A percentile compares a stretch with the other conserved stretches of the same genome.
phyloP scores from a whole-genome alignment of 2,888 invertebrate genomes.

The Leptothorax acervorum region DNA sequence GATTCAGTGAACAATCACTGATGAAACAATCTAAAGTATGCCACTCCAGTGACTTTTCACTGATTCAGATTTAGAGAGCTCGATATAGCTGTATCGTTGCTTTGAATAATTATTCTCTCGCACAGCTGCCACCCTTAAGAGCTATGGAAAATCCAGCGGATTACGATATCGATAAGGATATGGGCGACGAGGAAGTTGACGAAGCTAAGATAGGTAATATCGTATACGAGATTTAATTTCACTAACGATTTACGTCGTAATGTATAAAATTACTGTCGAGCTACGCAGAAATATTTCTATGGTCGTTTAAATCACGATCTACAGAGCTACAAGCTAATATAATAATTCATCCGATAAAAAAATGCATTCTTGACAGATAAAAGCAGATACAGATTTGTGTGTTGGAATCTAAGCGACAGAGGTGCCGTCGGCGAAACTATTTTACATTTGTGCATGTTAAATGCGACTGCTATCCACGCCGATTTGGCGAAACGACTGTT shows the following conservation, averaged over 20 bases:
- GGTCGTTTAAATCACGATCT: background rate
- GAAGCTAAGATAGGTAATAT: conserved; percentile 81
- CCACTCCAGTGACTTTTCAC: too few species aligned
- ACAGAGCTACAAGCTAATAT: background rate
- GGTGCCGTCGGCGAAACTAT: conserved; percentile 99
- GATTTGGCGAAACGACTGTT: conserved; percentile 97
- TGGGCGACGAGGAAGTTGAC: conserved; percentile 85
- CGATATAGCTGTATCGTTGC: too few species aligned
- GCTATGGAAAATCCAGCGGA: conserved; percentile 95
- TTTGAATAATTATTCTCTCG: background rate
- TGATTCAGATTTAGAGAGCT: too few species aligned
- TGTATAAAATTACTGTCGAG: background rate
- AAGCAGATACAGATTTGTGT: conserved; percentile 91
- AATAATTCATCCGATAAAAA: background rate
- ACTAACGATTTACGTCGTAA: background rate
- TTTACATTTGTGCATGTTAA: conserved; percentile 96
- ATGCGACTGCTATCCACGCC: conserved; percentile 96
- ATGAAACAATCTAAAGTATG: too few species aligned
- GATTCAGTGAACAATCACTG: too few species aligned
- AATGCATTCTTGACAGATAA: conserved; percentile 77
- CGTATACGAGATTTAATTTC: background rate
- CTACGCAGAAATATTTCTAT: background rate
- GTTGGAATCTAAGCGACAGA: conserved; percentile 96
- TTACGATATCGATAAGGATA: conserved; percentile 93
- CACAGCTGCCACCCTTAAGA: conserved; percentile 90